Base-by-base conservation (phyloP, 2,888 invertebrate species). In the Reticulitermes lucifugus region DNA sequence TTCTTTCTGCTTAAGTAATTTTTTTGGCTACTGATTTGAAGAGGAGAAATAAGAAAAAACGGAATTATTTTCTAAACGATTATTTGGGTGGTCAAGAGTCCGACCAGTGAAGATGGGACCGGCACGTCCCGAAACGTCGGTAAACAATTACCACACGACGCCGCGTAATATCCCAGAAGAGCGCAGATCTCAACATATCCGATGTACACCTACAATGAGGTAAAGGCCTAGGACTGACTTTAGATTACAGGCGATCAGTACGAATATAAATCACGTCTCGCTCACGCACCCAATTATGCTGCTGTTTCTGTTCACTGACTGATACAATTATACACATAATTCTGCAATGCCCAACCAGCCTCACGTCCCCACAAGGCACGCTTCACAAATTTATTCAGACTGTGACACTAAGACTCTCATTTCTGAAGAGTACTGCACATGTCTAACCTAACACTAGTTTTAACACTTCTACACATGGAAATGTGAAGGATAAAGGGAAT, bases 401-500 rank as follows among this genome's bases (percentile, higher is more conserved):
- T 5, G 9, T 65, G 25, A 25, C n/a, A 65, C 0, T 35, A 14
- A 73, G 35, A n/a, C 41, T 46, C n/a, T 77, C 46, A 51, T 5
- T 46, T 1, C 4, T 46, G 77, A n/a, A 21, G 9, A 43, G 2
- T 35, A 43, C 21, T 46, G 1, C 22, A 75, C 43, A 75, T 41
- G 43, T 4, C 75, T 43, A 2, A 7, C 25, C 71, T 71, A 65
- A 71, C 71, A 71, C 43, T 43, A 43, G 12, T 41, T 2, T 29
- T 35, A 9, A 29, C n/a, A n/a, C n/a, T 71, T 71, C 51, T 79
- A 29, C 79, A 79, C 18, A 25, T 3, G 35, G 60, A 81, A 81
- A 81, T n/a, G 65, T 81, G 65, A 81, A 12, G 70, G 43, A 65
- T 70, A 81, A 70, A 81, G 81, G 25, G 81, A 81, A 81, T 81